Evolutionary conservation across 2,113 vertebrate genomes (phyloP).

Genomic region (Climacteris rufus): DNA sequence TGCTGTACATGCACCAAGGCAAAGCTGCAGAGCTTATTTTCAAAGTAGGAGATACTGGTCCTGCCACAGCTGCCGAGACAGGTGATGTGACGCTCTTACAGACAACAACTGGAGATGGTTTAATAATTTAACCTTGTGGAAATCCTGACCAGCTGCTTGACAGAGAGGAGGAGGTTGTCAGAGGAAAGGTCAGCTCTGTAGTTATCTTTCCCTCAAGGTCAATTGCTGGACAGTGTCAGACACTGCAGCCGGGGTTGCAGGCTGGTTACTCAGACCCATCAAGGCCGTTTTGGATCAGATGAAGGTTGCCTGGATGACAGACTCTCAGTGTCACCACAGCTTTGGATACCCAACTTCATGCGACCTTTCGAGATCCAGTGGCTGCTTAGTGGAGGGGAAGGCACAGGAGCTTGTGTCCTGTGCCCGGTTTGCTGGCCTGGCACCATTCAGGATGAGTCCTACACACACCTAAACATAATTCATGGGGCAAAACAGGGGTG

Average conservation of each 20-base stretch:
- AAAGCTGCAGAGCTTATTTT: slow-evolving; percentile 52
- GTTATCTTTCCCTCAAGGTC: neutral
- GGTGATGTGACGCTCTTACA: slow-evolving; percentile 40
- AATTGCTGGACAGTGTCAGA: neutral
- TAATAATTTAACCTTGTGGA: slow-evolving; percentile 44
- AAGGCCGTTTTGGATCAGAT: neutral
- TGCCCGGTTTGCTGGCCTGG: neutral
- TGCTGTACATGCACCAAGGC: slow-evolving; percentile 30
- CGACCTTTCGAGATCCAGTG: neutral
- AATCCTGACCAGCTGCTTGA: neutral
- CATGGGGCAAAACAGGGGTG: accelerated
- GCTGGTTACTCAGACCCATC: neutral
- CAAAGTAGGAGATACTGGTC: slow-evolving; percentile 49
- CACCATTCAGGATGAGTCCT: neutral
- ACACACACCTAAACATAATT: accelerated
- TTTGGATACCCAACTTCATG: neutral
- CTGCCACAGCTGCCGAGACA: slow-evolving; percentile 39
- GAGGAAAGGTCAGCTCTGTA: neutral
- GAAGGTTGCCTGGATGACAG: neutral
- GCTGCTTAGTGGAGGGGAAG: neutral
- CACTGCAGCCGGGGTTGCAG: accelerated
- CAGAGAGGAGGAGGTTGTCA: neutral
- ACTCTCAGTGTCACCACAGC: neutral
- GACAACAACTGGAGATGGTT: slow-evolving; percentile 40
- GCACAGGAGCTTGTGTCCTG: neutral